Percentiles rank a stretch among this genome's conserved stretches.
These are phyloP conservation scores for Rattus rattus DNA, from an alignment of 2,113 vertebrate species.

Conservation along the genomic window DNA sequence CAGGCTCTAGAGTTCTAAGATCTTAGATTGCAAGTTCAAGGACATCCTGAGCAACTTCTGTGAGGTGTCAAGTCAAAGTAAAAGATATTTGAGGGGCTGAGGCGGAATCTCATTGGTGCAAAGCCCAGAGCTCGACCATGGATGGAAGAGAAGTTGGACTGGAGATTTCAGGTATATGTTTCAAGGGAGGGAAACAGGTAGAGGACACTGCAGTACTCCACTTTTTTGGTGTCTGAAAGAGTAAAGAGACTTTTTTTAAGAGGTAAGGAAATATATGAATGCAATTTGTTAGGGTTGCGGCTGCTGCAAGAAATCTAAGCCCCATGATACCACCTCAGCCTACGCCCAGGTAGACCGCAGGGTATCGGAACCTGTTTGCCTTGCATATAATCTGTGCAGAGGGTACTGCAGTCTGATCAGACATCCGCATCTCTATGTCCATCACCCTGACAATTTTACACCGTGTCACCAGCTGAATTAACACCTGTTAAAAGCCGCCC, in stretches of 20 bases:
- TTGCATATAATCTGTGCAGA: no score
- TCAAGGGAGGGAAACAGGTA: accelerated
- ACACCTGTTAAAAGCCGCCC: neutral
- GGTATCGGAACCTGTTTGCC: neutral
- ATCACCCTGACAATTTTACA: neutral
- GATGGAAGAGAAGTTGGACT: neutral
- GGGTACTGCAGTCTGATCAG: neutral
- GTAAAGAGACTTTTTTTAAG: neutral
- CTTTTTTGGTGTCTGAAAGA: neutral
- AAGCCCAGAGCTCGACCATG: neutral
- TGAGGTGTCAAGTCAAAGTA: neutral
- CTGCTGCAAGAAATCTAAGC: neutral
- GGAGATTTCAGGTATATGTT: neutral
- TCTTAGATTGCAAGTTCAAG: neutral
- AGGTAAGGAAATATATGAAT: neutral
- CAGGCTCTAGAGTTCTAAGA: neutral
- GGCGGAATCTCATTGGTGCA: neutral
- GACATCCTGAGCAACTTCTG: neutral
- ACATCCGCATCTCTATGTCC: neutral
- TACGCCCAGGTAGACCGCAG: accelerated
- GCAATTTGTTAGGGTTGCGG: neutral
- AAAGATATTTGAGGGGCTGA: neutral
- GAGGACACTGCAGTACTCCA: neutral
- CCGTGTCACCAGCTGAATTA: constrained; percentile 56
- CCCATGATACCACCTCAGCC: accelerated